Evolutionary conservation across 2,888 invertebrate species (phyloP).

Genomic region (Labia minor): DNA sequence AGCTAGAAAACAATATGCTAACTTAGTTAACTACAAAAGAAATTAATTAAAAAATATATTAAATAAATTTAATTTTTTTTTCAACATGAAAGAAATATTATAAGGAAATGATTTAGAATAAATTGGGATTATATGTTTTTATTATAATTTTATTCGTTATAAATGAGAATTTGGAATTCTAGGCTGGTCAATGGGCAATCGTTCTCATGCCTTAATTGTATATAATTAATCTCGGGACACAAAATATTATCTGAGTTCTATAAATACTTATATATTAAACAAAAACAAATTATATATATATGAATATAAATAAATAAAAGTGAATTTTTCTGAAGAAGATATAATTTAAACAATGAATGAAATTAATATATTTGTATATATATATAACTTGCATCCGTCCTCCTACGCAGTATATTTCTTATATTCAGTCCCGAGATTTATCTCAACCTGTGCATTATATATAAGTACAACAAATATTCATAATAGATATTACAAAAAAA

Average conservation of each 20-base stretch:
- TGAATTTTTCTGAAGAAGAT: too few species aligned
- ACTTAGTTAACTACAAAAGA: too few species aligned
- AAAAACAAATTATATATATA: not conserved
- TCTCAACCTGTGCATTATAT: conserved; percentile 1
- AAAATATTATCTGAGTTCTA: not conserved
- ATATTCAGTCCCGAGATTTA: not conserved
- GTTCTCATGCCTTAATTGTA: not conserved
- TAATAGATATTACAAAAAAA: not conserved
- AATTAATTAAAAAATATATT: too few species aligned
- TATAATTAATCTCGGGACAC: not conserved
- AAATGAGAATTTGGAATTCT: not conserved
- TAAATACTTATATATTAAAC: not conserved
- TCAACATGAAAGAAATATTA: too few species aligned
- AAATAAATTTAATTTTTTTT: too few species aligned
- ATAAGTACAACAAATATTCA: not conserved
- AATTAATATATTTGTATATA: not conserved
- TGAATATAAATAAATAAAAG: not conserved
- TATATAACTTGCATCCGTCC: conserved; percentile 4
- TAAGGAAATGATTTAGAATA: too few species aligned
- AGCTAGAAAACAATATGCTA: too few species aligned
- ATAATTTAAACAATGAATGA: too few species aligned
- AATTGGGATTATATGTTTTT: not conserved
- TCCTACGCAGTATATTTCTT: not conserved
- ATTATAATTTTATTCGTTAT: not conserved
- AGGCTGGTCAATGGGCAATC: not conserved